Percentiles rank a stretch among this genome's conserved stretches.
Evolutionary conservation across 2,888 invertebrate genomes (phyloP).

Genomic region (Encarsia formosa): DNA sequence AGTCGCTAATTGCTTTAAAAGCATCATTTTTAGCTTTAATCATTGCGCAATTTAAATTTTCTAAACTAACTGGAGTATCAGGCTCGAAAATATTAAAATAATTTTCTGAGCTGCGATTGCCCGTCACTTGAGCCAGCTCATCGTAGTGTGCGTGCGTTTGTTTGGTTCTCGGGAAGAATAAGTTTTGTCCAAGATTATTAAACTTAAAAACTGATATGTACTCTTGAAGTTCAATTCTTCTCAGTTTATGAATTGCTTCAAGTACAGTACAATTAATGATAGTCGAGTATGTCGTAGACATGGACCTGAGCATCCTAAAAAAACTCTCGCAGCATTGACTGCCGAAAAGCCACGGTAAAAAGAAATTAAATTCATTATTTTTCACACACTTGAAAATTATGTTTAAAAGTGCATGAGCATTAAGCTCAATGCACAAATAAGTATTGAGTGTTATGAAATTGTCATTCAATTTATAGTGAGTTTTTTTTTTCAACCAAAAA

Average conservation of each 20-base stretch:
- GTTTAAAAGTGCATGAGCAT: constrained; percentile 18
- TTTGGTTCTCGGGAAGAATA: not conserved
- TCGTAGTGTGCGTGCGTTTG: not conserved
- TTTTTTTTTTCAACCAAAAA: constrained; percentile 20
- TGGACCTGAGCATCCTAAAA: not conserved
- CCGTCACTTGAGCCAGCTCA: too few relatives aligned
- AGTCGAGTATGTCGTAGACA: not conserved
- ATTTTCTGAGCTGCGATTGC: too few relatives aligned
- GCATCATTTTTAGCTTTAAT: too few relatives aligned
- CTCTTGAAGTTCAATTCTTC: not conserved
- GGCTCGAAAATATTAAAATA: too few relatives aligned
- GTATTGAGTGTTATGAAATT: constrained; percentile 27
- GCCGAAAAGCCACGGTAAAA: constrained; percentile 1
- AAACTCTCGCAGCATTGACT: constrained; percentile 3
- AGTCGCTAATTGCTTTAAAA: too few relatives aligned
- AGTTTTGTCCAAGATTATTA: not conserved
- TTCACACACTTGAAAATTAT: not conserved
- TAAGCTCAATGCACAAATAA: constrained; percentile 28
- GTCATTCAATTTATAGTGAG: constrained; percentile 15
- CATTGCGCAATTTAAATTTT: too few relatives aligned
- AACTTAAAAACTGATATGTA: not conserved
- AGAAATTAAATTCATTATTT: not conserved
- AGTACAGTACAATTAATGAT: constrained; percentile 1
- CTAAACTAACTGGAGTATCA: too few relatives aligned
- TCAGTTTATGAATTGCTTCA: not conserved